Evolutionary conservation across 2,797 vertebrate species (phyloP), one percentile per base, ranked within the genome.

Genomic region (Acanthiza pusilla): DNA sequence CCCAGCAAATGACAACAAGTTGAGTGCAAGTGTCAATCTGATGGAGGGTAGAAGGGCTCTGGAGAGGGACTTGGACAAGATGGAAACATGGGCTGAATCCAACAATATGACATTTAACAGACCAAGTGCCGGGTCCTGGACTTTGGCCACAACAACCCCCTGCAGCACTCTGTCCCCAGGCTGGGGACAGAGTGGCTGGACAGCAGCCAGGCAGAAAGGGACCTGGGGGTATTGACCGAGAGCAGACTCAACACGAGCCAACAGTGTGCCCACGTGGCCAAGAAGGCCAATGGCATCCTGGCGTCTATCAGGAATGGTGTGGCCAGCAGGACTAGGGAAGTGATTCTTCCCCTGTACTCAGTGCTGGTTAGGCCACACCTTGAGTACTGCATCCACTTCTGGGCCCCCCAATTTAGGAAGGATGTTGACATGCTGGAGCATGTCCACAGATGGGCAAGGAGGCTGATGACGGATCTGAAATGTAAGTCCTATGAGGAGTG

Each of bases 261-360:
- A 23, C 8, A 6, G 43, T 19, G 10, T 58, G 54, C 19, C 53
- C 43, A 12, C 0, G 0, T n/a, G 43, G 53, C 12, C 43, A 48
- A 29, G 62, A 79, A 38, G 19, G 53, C 34, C 34, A 80, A 23
- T 10, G 23, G 30, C 19, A 80, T 40, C 53, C 43, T 29, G 43
- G 53, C 36, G 53, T 58, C 30, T 4, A 68, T 12, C 54, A n/a
- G 30, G 2, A 80, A 42, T 7, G 29, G 18, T 13, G 26, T 3
- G 10, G 30, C 8, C 43, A 68, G 36, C 19, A 50, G 53, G 30
- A 34, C 2, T 1, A 29, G 12, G 25, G 53, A 50, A 58, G 23
- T 12, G 5, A 30, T 68, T 67, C 53, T 40, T 40, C 4, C 29
- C 6, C 34, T 67, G 22, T 11, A 48, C 11, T 67, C n/a, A 11